Evolutionary conservation across 35 echinoderm and acorn worm species (phyloP).

Genomic region (Amphiura filiformis): DNA sequence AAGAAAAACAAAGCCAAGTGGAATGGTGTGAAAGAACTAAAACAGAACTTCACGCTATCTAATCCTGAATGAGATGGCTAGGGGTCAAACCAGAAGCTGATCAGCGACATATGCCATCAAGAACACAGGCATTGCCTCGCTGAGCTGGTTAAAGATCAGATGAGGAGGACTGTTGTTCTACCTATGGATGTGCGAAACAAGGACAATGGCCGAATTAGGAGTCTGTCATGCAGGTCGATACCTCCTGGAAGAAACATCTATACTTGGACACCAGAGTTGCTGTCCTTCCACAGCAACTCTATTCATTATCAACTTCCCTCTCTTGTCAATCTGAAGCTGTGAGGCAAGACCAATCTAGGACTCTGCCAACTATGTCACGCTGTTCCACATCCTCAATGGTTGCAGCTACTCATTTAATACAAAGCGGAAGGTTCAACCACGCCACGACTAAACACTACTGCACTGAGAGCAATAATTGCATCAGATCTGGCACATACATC

Average conservation of each 20-base stretch:
- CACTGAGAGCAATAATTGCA: too few relatives aligned
- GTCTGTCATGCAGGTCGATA: constrained; percentile 1
- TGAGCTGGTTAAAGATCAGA: neutral
- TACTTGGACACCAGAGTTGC: neutral
- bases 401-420: neutral
- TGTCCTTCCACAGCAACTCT: neutral
- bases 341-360: constrained; percentile 1
- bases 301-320: neutral
- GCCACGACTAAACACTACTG: too few relatives aligned
- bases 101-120: neutral
- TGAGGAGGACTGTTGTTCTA: constrained; percentile 1
- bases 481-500: too few relatives aligned
- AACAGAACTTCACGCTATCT: neutral
- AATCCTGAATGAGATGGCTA: neutral
- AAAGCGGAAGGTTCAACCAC: too few relatives aligned
- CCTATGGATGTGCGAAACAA: constrained; percentile 3
- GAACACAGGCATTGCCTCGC: neutral
- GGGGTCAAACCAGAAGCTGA: neutral
- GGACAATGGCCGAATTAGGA: neutral
- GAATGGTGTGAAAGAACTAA: neutral
- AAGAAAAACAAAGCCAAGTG: neutral
- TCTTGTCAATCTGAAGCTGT: neutral
- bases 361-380: neutral
- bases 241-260: neutral
- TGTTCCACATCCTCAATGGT: neutral